phyloP scores from a whole-genome alignment of 2,113 vertebrate genomes.

The Mus pahari region DNA sequence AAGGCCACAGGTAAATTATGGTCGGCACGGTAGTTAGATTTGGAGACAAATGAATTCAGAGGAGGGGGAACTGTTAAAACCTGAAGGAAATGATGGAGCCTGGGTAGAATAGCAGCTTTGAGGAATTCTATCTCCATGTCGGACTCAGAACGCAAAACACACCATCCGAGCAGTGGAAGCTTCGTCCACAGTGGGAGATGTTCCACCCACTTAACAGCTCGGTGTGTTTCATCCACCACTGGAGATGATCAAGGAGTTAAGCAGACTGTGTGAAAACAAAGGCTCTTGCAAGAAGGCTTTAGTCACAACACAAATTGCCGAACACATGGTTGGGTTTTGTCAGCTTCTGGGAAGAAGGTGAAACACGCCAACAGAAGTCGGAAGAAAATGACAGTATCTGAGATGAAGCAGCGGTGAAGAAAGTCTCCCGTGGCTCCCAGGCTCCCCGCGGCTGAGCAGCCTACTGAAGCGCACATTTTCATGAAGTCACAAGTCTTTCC shows the following conservation, averaged over 20 bases:
- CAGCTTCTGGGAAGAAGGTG: conserved; percentile 61
- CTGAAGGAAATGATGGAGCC: background rate
- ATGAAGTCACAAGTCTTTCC: background rate
- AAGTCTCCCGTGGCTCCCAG: background rate
- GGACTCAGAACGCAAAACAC: background rate
- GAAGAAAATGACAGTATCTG: background rate
- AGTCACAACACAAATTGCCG: background rate
- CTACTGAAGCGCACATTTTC: background rate
- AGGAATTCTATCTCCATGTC: background rate
- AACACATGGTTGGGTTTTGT: conserved; percentile 20
- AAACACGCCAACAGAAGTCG: conserved; percentile 9
- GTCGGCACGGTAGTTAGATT: fast-evolving
- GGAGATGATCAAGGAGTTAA: background rate
- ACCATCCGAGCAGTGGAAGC: background rate
- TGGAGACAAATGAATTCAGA: background rate
- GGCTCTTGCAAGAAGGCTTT: background rate
- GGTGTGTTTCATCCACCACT: background rate
- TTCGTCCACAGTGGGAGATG: fast-evolving
- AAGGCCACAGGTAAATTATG: background rate
- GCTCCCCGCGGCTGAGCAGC: background rate
- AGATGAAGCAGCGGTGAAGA: background rate
- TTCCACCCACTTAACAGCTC: background rate
- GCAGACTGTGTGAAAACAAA: background rate
- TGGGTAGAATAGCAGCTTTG: background rate
- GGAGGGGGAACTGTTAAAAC: background rate